Evolutionary conservation across 2,797 vertebrate genomes (phyloP), one percentile per base, ranked within the genome.

Genomic region (Sebastes matsubarae): DNA sequence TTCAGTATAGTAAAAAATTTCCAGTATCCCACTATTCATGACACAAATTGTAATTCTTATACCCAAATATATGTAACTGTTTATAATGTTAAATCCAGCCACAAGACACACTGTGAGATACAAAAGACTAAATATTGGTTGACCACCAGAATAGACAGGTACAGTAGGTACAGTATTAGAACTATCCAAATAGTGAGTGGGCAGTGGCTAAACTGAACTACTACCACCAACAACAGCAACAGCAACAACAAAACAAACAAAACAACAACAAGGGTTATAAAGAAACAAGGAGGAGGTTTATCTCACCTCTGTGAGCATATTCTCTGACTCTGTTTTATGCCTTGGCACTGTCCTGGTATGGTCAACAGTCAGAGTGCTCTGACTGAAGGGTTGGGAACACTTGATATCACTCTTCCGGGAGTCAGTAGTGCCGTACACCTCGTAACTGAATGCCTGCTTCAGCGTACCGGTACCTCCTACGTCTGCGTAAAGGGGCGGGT

Each of bases 391-490:
- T 12, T 29, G 70, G 4, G 75, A 55, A 42, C 75, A 92, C 76
- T 93, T 95, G 2, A 93, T 22, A 38, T 95, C 93, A 86, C 95
- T 96, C 77, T 86, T 92, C 34, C 91, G 10, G 0, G 96, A 96
- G 81, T 95, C 95, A 0, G 93, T 84, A 0, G 96, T 96, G 73
- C 95, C 91, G 8, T 92, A 96, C 1, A 94, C 90, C 11, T 96
- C 95, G 0, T 94, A 96, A 46, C 91, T 94, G 54, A 94, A 94
- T 2, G 93, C 88, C 20, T 93, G 95, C 73, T 95, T 88, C 50
- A 96, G 79, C 5, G 94, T 95, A 14, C 92, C 93, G 3, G 94
- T 92, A 1, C 90, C 93, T 27, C 88, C 90, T 4, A 87, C 85
- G 34, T 96, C 95, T 74, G 94, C 85, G 14, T 95, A 95, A 82